A percentile compares a stretch with the other conserved stretches of the same genome.
phyloP scores from a whole-genome alignment of 2,888 invertebrate genomes.

The Drosophila rubida region DNA sequence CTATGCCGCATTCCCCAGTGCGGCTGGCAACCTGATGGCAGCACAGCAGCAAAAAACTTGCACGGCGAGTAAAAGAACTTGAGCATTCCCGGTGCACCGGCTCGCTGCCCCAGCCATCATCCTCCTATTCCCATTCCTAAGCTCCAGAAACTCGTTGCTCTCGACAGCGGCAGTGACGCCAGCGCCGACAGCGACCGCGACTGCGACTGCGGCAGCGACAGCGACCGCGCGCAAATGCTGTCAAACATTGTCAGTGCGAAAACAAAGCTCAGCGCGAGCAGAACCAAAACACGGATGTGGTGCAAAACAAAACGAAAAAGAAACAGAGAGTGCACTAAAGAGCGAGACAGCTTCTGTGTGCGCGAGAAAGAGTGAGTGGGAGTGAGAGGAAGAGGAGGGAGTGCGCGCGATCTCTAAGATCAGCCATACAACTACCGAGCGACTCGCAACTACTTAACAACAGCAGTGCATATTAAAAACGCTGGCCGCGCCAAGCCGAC shows the following conservation, averaged over 20 bases:
- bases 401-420: slow-evolving; percentile 25
- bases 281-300: slow-evolving; percentile 66
- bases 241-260: slow-evolving; percentile 73
- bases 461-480: slow-evolving; percentile 46
- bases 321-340: not conserved
- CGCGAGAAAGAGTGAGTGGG: not conserved
- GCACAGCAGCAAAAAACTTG: slow-evolving; percentile 57
- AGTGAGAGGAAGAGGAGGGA: too few species aligned
- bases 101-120: slow-evolving; percentile 8
- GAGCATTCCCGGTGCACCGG: slow-evolving; percentile 52
- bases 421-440: slow-evolving; percentile 26
- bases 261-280: slow-evolving; percentile 81
- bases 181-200: not conserved
- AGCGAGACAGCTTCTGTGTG: not conserved
- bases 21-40: slow-evolving; percentile 47
- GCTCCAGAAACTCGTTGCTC: slow-evolving; percentile 55
- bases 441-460: slow-evolving; percentile 44
- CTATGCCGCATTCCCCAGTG: slow-evolving; percentile 50
- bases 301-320: slow-evolving; percentile 21
- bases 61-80: slow-evolving; percentile 72
- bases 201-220: slow-evolving; percentile 2
- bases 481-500: slow-evolving; percentile 70
- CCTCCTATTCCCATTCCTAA: slow-evolving; percentile 32
- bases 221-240: slow-evolving; percentile 38
- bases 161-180: slow-evolving; percentile 30